Evolutionary conservation across 2,888 invertebrate species (phyloP).

Genomic region (Oligia fasciuncula): DNA sequence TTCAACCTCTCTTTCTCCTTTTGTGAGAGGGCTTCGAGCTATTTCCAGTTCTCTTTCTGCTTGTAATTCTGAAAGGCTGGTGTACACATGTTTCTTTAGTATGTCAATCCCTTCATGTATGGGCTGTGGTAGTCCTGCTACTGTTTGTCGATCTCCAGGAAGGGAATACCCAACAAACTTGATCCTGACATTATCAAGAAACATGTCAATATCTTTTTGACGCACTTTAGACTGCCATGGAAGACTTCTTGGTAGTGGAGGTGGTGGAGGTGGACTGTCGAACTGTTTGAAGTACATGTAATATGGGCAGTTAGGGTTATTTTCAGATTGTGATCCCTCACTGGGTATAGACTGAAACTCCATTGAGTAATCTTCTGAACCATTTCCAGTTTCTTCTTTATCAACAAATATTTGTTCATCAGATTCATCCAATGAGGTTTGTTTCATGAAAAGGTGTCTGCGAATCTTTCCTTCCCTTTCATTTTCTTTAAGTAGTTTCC

Average conservation of each 20-base stretch:
- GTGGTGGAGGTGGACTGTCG: slow-evolving; percentile 87
- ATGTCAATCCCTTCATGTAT: slow-evolving; percentile 99
- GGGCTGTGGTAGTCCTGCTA: slow-evolving; percentile 98
- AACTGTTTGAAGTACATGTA: slow-evolving; percentile 86
- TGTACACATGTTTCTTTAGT: slow-evolving; percentile 97
- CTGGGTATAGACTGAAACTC: slow-evolving; percentile 89
- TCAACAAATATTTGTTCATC: slow-evolving; percentile 93
- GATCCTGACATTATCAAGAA: slow-evolving; percentile 96
- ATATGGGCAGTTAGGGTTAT: slow-evolving; percentile 82
- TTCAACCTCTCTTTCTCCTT: slow-evolving; percentile 94
- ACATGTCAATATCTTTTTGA: slow-evolving; percentile 97
- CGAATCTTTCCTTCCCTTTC: slow-evolving; percentile 93
- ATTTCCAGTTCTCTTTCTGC: slow-evolving; percentile 97
- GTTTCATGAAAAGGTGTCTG: slow-evolving; percentile 96
- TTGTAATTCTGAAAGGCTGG: slow-evolving; percentile 97
- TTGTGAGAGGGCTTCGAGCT: slow-evolving; percentile 96
- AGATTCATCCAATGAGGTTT: slow-evolving; percentile 96
- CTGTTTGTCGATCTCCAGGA: slow-evolving; percentile 95
- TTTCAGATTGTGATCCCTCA: slow-evolving; percentile 81
- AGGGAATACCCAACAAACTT: slow-evolving; percentile 99
- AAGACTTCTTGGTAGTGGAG: slow-evolving; percentile 91
- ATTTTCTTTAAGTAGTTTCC: slow-evolving; percentile 85
- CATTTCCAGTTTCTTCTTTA: slow-evolving; percentile 91
- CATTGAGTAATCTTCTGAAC: slow-evolving; percentile 91
- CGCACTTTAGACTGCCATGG: slow-evolving; percentile 99